Evolutionary conservation across 2,888 invertebrate genomes (phyloP).

Genomic region (Tetragnatha montana): DNA sequence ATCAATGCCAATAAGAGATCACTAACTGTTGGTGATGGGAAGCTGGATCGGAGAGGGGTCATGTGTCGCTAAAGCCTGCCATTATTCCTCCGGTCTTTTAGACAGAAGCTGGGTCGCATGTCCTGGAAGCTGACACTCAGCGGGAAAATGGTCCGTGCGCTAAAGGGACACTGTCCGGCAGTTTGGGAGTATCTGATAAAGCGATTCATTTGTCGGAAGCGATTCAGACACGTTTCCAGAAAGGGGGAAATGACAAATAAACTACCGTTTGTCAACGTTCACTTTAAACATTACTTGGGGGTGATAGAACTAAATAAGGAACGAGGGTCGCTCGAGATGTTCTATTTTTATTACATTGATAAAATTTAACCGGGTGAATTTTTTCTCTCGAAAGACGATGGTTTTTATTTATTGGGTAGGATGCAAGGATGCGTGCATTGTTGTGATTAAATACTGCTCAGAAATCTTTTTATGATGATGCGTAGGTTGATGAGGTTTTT

Average conservation of each 20-base stretch:
- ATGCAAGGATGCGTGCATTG: too few species aligned
- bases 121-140: conserved; percentile 25
- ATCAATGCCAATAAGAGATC: conserved; percentile 62
- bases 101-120: conserved; percentile 29
- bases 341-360: neutral
- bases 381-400: too few species aligned
- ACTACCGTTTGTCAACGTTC: neutral
- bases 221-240: neutral
- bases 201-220: conserved; percentile 21
- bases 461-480: too few species aligned
- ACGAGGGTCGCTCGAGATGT: neutral
- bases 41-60: conserved; percentile 46
- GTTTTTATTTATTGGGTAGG: too few species aligned
- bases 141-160: neutral
- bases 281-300: neutral
- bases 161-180: conserved; percentile 1
- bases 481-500: too few species aligned
- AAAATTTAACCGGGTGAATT: too few species aligned
- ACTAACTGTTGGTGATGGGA: conserved; percentile 55
- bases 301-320: neutral
- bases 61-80: conserved; percentile 44
- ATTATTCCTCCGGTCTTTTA: conserved; percentile 38
- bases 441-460: too few species aligned
- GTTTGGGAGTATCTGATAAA: conserved; percentile 13
- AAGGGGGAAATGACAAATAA: neutral